phyloP scores from a whole-genome alignment of 2,888 invertebrate species.

The Mesochorus sp. region DNA sequence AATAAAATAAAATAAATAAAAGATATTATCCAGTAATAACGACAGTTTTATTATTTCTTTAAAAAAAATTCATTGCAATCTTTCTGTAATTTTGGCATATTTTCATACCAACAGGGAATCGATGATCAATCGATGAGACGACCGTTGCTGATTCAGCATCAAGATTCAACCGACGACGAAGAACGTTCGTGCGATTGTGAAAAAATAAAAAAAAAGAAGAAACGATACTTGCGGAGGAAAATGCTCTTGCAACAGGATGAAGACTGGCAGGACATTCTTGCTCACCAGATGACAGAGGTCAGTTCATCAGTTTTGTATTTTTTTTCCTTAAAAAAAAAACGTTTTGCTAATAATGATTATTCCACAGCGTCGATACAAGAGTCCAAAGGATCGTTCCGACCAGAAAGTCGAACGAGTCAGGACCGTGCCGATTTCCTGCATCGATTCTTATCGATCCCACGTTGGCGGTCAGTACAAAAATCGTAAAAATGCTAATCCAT shows the following conservation, averaged over 20 bases:
- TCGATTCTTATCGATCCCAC: conserved; percentile 72
- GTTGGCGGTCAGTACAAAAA: conserved; percentile 63
- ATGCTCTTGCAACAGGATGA: conserved; percentile 21
- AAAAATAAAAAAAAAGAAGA: conserved; percentile 47
- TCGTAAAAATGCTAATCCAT: conserved; percentile 58
- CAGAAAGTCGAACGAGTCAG: conserved; percentile 66
- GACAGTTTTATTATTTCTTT: background rate
- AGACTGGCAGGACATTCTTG: conserved; percentile 39
- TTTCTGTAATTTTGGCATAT: background rate
- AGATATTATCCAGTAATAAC: background rate
- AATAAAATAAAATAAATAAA: background rate
- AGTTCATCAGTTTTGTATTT: background rate
- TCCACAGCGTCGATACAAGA: conserved; percentile 52
- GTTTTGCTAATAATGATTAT: conserved; percentile 32
- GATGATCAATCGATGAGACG: conserved; percentile 38
- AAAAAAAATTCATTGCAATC: background rate
- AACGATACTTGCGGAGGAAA: conserved; percentile 49
- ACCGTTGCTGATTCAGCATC: conserved; percentile 39
- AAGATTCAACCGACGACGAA: conserved; percentile 51
- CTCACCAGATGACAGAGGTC: conserved; percentile 51
- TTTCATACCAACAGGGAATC: conserved; percentile 18
- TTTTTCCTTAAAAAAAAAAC: background rate
- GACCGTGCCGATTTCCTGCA: conserved; percentile 67
- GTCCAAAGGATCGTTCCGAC: conserved; percentile 59
- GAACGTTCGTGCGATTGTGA: conserved; percentile 54